Percentiles rank a stretch among this genome's conserved stretches.
phyloP scores from a whole-genome alignment of 2,113 vertebrate genomes.

The Eupsittula cactorum region DNA sequence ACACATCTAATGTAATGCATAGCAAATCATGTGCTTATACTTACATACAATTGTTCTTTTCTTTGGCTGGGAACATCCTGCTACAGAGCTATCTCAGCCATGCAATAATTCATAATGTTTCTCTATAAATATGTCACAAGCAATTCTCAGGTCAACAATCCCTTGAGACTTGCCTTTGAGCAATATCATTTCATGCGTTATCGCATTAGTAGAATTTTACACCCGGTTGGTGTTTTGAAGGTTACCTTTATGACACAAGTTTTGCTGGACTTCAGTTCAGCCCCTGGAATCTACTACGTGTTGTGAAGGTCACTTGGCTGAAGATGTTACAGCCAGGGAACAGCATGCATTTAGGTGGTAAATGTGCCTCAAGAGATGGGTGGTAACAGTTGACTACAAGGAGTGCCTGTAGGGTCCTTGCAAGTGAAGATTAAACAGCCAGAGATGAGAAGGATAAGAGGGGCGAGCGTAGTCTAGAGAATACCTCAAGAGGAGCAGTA shows the following conservation, averaged over 20 bases:
- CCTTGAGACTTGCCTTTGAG: not conserved
- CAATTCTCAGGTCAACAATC: not conserved
- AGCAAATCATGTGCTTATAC: not conserved
- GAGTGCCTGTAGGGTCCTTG: not conserved
- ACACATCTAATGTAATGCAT: not conserved
- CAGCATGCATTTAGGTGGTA: not conserved
- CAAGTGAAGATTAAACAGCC: not conserved
- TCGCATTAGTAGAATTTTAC: not conserved
- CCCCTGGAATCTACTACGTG: not conserved
- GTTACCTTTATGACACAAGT: not conserved
- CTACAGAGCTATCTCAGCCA: not conserved
- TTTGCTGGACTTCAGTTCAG: not conserved
- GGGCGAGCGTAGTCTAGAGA: not conserved
- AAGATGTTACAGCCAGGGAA: not conserved
- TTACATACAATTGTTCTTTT: not conserved
- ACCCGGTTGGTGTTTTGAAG: not conserved
- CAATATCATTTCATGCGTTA: not conserved
- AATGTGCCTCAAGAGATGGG: rapidly evolving
- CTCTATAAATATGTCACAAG: not conserved
- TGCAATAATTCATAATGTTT: not conserved
- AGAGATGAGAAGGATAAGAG: not conserved
- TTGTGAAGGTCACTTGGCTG: not conserved
- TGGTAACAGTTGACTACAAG: not conserved
- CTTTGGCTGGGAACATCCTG: not conserved
- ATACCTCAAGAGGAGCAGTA: not conserved